These are phyloP conservation scores for Zootoca vivipara DNA, from an alignment of 2,113 vertebrate genomes.

Conservation along the genomic window DNA sequence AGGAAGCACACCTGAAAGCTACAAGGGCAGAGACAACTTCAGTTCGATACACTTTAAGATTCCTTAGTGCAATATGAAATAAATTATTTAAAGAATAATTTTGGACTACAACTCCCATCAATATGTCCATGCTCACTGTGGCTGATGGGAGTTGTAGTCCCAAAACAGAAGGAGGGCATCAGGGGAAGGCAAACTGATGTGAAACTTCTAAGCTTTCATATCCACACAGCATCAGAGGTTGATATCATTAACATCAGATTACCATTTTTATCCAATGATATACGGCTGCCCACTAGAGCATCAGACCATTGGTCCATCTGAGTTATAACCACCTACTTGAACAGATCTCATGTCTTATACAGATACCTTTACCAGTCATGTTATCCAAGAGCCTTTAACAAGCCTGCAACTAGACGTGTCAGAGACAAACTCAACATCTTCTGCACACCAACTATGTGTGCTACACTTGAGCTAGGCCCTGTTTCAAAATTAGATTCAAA, in stretches of 20 bases:
- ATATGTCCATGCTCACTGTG: not conserved
- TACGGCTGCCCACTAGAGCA: not conserved
- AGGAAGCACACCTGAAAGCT: not conserved
- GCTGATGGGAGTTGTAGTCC: not conserved
- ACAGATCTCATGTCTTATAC: not conserved
- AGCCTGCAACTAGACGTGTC: not conserved
- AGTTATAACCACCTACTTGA: not conserved
- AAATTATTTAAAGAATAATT: not conserved
- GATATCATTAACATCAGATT: not conserved
- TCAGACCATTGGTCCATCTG: not conserved
- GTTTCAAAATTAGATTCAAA: not conserved
- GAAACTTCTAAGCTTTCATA: not conserved
- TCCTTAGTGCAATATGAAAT: not conserved
- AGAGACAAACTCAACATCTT: not conserved
- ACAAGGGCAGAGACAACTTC: not conserved
- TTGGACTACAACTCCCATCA: not conserved
- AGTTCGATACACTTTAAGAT: not conserved
- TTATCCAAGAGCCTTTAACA: not conserved
- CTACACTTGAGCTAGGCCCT: too few species aligned
- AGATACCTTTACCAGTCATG: not conserved
- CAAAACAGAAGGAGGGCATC: not conserved
- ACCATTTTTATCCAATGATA: not conserved
- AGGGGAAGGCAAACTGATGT: not conserved
- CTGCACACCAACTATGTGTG: not conserved
- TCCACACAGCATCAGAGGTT: too few species aligned